Evolutionary conservation across 2,797 vertebrate genomes (phyloP), one percentile per base, ranked within the genome.

Genomic region (Clarias pachynema): DNA sequence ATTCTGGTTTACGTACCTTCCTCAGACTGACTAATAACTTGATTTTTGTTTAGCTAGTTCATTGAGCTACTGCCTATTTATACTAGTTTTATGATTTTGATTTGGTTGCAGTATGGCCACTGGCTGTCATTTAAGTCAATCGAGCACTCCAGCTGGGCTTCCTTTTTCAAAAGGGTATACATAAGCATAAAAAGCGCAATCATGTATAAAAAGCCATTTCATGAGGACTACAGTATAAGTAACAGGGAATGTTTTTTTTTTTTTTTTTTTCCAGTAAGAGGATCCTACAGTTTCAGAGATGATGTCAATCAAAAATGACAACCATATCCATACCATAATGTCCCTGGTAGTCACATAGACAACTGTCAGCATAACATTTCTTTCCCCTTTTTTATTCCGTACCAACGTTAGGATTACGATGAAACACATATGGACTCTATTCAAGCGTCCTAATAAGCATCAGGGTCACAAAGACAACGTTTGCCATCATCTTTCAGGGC

Each of bases 371-470:
- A 57, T 72, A 14, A 68, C 18, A 78, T 69, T 77, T 63, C 34
- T 62, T 26, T 69, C 34, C 57, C 74, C 37, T 80, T 57, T 22
- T 81, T 14, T 49, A 12, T 65, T 44, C 56, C 84, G 2, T 57
- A 44, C 59, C 34, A 34, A 53, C 81, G 56, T 81, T 77, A 85
- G 81, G 40, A 84, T 65, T 79, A 72, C 73, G 34, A 81, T 75
- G 63, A 81, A 56, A 80, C 75, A 59, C 81, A 84, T 81, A 59
- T 84, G 87, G 65, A 49, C 81, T 70, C 53, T 7, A 81, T 87
- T 59, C n/a, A 12, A 60, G 26, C 78, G 75, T 84, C 78, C 70
- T 56, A 37, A 70, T 44, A 57, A 74, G 22, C 60, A 70, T 81
- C 70, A 62, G 62, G 86, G 56, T 87, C 63, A 77, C 68, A 70